A percentile compares a stretch with the other conserved stretches of the same genome.
Conservation (phyloP, 1,140 invertebrate species). For the Sarcophaga peregrina region DNA sequence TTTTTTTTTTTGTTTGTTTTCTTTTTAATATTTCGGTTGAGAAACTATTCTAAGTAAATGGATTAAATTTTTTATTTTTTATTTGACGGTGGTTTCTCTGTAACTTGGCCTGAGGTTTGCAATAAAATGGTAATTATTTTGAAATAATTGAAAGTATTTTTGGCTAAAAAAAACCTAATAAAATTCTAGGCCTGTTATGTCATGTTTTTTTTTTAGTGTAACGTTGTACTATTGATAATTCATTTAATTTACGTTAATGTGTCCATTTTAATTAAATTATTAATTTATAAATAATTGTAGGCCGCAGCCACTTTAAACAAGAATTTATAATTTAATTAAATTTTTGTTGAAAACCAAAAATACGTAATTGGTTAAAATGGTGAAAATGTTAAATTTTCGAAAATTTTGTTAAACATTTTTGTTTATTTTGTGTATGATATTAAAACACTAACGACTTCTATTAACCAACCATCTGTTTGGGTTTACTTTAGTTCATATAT, state of each 20-base stretch:
- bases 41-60: background rate
- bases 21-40: background rate
- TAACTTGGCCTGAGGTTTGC: background rate
- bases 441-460: background rate
- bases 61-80: too few species aligned
- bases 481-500: too few species aligned
- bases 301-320: background rate
- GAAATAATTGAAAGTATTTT: conserved; percentile 21
- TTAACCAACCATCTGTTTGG: conserved; percentile 11
- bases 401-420: background rate
- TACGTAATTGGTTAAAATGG: background rate
- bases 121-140: background rate
- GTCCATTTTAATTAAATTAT: background rate
- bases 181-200: background rate
- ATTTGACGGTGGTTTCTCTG: too few species aligned
- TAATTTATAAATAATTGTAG: conserved; percentile 5
- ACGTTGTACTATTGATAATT: background rate
- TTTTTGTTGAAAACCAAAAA: background rate
- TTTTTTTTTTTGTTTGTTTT: background rate
- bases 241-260: background rate
- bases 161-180: too few species aligned
- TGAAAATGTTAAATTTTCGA: background rate
- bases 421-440: background rate
- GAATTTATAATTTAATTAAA: background rate
- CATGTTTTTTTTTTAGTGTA: background rate